Conservation (phyloP, 2,888 invertebrate species). For the Amphipyra berbera region DNA sequence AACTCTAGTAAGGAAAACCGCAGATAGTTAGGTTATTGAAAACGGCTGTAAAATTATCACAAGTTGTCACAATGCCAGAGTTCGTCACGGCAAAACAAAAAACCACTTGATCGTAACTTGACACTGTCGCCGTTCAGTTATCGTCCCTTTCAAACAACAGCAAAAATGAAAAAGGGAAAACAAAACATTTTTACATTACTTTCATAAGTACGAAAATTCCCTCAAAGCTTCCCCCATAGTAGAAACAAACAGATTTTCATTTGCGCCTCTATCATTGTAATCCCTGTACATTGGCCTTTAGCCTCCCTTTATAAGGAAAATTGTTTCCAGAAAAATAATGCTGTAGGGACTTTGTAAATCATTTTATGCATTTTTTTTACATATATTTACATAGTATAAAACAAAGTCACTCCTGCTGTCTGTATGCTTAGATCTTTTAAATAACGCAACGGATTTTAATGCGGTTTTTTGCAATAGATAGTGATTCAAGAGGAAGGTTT, state of each 20-base stretch:
- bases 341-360: slow-evolving; percentile 16
- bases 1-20: too few relatives aligned
- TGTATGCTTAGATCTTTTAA: too few relatives aligned
- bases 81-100: slow-evolving; percentile 12
- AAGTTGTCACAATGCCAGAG: too few relatives aligned
- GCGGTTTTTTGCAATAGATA: too few relatives aligned
- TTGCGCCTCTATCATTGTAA: slow-evolving; percentile 47
- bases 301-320: slow-evolving; percentile 41
- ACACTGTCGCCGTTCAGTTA: slow-evolving; percentile 10
- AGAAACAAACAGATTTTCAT: slow-evolving; percentile 47
- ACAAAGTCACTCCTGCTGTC: too few relatives aligned
- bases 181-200: slow-evolving; percentile 40
- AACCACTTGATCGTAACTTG: slow-evolving; percentile 26
- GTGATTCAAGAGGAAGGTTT: too few relatives aligned
- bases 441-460: too few relatives aligned
- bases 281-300: slow-evolving; percentile 34
- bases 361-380: slow-evolving; percentile 9
- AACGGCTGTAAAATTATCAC: too few relatives aligned
- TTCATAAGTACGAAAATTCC: slow-evolving; percentile 38
- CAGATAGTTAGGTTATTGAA: too few relatives aligned
- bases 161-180: slow-evolving; percentile 25
- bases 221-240: slow-evolving; percentile 30
- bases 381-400: too few relatives aligned
- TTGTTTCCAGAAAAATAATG: slow-evolving; percentile 30
- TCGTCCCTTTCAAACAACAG: neutral